Conservation (phyloP, 2,113 vertebrate genomes). For the Maccullochella peelii region DNA sequence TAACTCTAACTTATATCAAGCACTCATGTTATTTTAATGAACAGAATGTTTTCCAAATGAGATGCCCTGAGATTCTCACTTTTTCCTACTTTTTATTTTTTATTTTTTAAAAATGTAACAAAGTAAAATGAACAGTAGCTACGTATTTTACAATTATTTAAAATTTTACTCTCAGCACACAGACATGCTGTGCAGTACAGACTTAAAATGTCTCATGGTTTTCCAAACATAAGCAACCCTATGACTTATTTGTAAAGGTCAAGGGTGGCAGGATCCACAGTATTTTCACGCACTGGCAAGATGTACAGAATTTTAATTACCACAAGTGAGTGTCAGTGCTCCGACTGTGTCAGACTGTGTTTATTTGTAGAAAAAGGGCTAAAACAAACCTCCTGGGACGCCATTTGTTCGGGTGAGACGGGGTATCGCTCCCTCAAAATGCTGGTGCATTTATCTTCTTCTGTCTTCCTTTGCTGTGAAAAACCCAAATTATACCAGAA, state of each 20-base stretch:
- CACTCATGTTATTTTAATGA: too few relatives aligned
- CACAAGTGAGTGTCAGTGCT: conserved; percentile 20
- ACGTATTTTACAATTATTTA: too few relatives aligned
- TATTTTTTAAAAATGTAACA: too few relatives aligned
- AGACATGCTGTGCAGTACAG: not conserved
- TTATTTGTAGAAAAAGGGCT: not conserved
- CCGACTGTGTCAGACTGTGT: not conserved
- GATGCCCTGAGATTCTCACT: too few relatives aligned
- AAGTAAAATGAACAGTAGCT: not conserved
- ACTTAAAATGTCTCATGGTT: not conserved
- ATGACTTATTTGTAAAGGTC: conserved; percentile 25
- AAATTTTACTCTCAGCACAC: too few relatives aligned
- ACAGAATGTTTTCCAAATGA: too few relatives aligned
- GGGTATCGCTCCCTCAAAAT: conserved; percentile 33
- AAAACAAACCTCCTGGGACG: conserved; percentile 73
- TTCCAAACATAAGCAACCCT: not conserved
- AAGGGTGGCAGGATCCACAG: not conserved
- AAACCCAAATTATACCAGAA: not conserved
- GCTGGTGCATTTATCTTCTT: conserved; percentile 50
- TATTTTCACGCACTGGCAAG: conserved; percentile 55
- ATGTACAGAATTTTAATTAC: conserved; percentile 36
- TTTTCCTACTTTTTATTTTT: not conserved
- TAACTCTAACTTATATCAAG: not conserved
- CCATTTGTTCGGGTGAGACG: conserved; percentile 68
- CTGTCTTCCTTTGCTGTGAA: conserved; percentile 33